Percentiles rank a stretch among this genome's conserved stretches.
phyloP scores from a whole-genome alignment of 2,888 invertebrate species.

The Lamellibrachia columna region DNA sequence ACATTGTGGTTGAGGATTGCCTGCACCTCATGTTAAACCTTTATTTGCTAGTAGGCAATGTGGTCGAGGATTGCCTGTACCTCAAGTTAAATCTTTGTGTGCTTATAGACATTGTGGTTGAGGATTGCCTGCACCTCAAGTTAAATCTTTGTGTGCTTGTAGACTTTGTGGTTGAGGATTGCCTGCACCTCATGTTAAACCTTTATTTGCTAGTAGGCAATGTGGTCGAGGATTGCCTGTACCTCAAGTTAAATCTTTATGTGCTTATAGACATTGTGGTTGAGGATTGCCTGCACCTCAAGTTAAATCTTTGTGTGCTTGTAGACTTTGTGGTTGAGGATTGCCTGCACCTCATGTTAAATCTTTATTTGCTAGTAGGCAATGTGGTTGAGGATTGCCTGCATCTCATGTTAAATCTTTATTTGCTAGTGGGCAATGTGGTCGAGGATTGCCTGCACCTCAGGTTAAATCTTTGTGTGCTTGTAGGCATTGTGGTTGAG shows the following conservation, averaged over 20 bases:
- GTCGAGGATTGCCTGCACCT: constrained; percentile 69
- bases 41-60: too few species aligned
- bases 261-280: constrained; percentile 80
- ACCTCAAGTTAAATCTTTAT: constrained; percentile 79
- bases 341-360: constrained; percentile 90
- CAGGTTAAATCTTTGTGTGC: neutral
- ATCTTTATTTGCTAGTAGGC: constrained; percentile 53
- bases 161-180: constrained; percentile 95
- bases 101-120: too few species aligned
- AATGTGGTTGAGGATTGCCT: constrained; percentile 98
- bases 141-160: constrained; percentile 68
- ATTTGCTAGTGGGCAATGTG: too few species aligned
- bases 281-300: constrained; percentile 92
- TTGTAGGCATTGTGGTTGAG: constrained; percentile 87
- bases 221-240: constrained; percentile 95
- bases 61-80: too few species aligned
- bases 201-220: constrained; percentile 70
- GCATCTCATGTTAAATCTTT: constrained; percentile 79
- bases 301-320: constrained; percentile 72
- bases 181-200: constrained; percentile 72
- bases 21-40: too few species aligned
- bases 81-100: too few species aligned
- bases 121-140: too few species aligned
- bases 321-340: constrained; percentile 93
- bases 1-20: too few species aligned